A percentile compares a stretch with the other conserved stretches of the same genome.
These are phyloP conservation scores for Ondatra zibethicus DNA, from an alignment of 2,113 vertebrate species.

Conservation along the genomic window DNA sequence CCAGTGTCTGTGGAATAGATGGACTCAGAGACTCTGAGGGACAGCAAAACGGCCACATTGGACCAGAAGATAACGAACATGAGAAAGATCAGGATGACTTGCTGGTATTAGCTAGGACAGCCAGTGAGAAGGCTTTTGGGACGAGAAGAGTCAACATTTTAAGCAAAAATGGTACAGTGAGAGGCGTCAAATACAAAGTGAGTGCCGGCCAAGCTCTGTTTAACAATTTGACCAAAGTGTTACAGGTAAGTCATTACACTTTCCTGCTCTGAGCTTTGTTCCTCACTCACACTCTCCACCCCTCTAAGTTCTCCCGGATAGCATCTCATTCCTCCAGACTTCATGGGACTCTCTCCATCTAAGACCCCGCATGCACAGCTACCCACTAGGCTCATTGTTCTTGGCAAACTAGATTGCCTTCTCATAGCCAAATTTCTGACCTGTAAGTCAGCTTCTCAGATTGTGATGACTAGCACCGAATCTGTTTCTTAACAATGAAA, in stretches of 20 bases:
- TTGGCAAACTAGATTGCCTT: not conserved
- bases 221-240: conserved; percentile 92
- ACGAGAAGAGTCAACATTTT: conserved; percentile 96
- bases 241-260: conserved; percentile 89
- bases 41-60: conserved; percentile 86
- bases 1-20: conserved; percentile 92
- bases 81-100: conserved; percentile 92
- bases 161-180: conserved; percentile 97
- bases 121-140: conserved; percentile 91
- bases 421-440: not conserved
- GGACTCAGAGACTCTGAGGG: conserved; percentile 89
- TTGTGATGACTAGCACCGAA: not conserved
- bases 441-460: not conserved
- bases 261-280: not conserved
- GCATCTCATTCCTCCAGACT: conserved; percentile 1
- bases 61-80: conserved; percentile 90
- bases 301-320: not conserved
- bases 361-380: not conserved
- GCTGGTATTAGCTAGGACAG: conserved; percentile 91
- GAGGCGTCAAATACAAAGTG: conserved; percentile 98
- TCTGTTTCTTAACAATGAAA: conserved; percentile 6
- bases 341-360: not conserved
- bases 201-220: conserved; percentile 97
- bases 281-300: not conserved
- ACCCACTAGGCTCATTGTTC: not conserved